These are phyloP conservation scores for Siniperca obscura DNA, from an alignment of 2,797 vertebrate species.

Conservation along the genomic window DNA sequence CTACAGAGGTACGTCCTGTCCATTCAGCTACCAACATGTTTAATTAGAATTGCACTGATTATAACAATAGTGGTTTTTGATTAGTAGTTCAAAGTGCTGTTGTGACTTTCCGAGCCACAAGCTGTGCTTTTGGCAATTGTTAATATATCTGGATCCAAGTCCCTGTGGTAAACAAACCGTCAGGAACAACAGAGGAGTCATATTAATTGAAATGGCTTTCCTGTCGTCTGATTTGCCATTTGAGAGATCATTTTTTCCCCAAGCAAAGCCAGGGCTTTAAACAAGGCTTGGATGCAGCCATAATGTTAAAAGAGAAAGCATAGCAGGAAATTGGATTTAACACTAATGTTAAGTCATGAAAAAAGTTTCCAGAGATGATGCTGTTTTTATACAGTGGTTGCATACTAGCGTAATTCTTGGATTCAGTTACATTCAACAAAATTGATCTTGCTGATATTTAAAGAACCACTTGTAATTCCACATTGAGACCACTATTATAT, in stretches of 20 bases:
- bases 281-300: conserved; percentile 12
- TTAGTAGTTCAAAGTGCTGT: conserved; percentile 10
- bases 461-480: conserved; percentile 17
- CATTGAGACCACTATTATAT: neutral
- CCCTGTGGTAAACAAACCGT: conserved; percentile 36
- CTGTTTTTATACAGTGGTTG: conserved; percentile 15
- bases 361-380: conserved; percentile 31
- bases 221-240: conserved; percentile 32
- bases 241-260: conserved; percentile 16
- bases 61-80: conserved; percentile 17
- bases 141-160: conserved; percentile 30
- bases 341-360: conserved; percentile 40
- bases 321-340: conserved; percentile 44
- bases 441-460: conserved; percentile 19
- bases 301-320: conserved; percentile 33
- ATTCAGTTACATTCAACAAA: conserved; percentile 28
- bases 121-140: conserved; percentile 3
- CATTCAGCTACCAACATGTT: neutral
- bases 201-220: conserved; percentile 46
- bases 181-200: conserved; percentile 32
- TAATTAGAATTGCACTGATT: conserved; percentile 10
- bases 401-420: conserved; percentile 1
- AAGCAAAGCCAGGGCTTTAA: conserved; percentile 33
- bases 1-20: conserved; percentile 92
- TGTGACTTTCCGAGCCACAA: conserved; percentile 34